phyloP scores from a whole-genome alignment of 2,113 vertebrate species.

The Hypomesus transpacificus region DNA sequence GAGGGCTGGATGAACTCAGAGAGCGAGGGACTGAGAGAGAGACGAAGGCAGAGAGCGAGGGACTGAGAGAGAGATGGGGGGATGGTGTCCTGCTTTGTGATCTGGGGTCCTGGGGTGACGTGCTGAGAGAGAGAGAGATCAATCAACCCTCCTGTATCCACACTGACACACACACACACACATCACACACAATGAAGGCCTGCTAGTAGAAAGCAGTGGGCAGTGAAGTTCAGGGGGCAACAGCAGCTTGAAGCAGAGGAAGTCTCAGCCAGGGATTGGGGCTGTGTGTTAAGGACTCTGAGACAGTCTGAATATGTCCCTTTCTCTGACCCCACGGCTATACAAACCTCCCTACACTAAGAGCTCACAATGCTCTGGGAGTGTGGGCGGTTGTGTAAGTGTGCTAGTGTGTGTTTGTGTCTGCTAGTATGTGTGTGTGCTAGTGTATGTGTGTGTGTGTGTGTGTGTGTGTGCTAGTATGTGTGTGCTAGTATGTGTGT shows the following conservation, averaged over 20 bases:
- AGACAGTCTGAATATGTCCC: no score
- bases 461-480: not conserved
- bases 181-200: not conserved
- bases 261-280: no score
- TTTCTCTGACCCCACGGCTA: constrained; percentile 24
- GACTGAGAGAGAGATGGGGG: not conserved
- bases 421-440: not conserved
- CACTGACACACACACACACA: constrained; percentile 6
- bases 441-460: not conserved
- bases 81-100: not conserved
- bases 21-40: not conserved
- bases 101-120: not conserved
- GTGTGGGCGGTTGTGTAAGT: not conserved
- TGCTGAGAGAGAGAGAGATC: not conserved
- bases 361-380: not conserved
- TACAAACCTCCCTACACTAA: not conserved
- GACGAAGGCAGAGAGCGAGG: not conserved
- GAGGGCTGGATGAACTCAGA: no score
- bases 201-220: not conserved
- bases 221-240: no score
- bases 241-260: no score
- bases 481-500: not conserved
- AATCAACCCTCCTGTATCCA: constrained; percentile 24
- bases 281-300: no score
- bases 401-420: not conserved